A percentile compares a stretch with the other conserved stretches of the same genome.
Conservation (phyloP, 1,140 invertebrate species). For the Listronotus oregonensis region DNA sequence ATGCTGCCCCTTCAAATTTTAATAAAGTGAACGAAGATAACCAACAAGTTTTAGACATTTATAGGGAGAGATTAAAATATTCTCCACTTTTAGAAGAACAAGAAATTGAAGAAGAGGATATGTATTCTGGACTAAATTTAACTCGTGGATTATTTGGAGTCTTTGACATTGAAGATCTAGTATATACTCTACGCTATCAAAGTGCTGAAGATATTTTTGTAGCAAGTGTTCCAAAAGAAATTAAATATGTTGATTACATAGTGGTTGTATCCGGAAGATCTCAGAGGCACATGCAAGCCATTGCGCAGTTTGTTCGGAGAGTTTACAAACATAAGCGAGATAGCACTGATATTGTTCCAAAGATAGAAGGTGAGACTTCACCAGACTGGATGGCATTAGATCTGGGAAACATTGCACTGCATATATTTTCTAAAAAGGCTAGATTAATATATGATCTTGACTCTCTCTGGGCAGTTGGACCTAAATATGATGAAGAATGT, state of each 20-base stretch:
- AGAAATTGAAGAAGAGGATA: slow-evolving; percentile 31
- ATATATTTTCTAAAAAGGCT: slow-evolving; percentile 76
- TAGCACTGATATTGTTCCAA: slow-evolving; percentile 69
- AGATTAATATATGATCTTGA: slow-evolving; percentile 85
- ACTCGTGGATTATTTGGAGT: slow-evolving; percentile 42
- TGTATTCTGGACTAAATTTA: slow-evolving; percentile 33
- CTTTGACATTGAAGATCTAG: slow-evolving; percentile 75
- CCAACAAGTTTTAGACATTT: slow-evolving; percentile 44
- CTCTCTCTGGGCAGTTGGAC: slow-evolving; percentile 85
- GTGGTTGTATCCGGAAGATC: slow-evolving; percentile 48
- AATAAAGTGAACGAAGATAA: slow-evolving; percentile 36
- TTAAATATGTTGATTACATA: slow-evolving; percentile 65
- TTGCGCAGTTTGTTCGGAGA: slow-evolving; percentile 77
- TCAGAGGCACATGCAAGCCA: slow-evolving; percentile 61
- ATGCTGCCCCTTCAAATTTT: too few relatives aligned
- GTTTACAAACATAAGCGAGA: slow-evolving; percentile 77
- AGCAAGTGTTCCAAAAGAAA: slow-evolving; percentile 71
- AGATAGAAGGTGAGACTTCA: slow-evolving; percentile 76
- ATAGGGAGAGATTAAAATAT: slow-evolving; percentile 45
- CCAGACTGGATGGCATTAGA: slow-evolving; percentile 89
- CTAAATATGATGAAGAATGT: slow-evolving; percentile 76
- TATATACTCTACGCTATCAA: slow-evolving; percentile 75
- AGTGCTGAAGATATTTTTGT: slow-evolving; percentile 84
- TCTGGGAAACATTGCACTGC: slow-evolving; percentile 90
- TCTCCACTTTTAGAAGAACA: slow-evolving; percentile 39